Percentiles rank a stretch among this genome's conserved stretches.
Evolutionary conservation across 2,888 invertebrate species (phyloP).

Genomic region (Zootermopsis nevadensis): DNA sequence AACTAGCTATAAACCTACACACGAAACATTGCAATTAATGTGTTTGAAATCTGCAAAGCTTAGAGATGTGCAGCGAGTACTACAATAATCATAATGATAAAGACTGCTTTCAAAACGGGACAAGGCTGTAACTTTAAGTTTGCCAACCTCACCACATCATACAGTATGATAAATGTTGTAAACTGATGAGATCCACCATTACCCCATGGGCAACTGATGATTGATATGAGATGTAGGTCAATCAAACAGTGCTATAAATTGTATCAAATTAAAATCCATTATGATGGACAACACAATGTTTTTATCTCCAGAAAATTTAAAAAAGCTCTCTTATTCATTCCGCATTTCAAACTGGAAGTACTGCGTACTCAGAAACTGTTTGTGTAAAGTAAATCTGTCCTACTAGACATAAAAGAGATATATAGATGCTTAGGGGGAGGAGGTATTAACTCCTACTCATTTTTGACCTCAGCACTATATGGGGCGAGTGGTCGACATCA

Average conservation of each 20-base stretch:
- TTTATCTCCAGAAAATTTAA: background rate
- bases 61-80: conserved; percentile 1
- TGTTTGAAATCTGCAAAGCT: conserved; percentile 3
- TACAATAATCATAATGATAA: background rate
- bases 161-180: no score
- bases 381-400: no score
- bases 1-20: conserved; percentile 41
- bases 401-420: no score
- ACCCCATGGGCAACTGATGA: background rate
- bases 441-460: no score
- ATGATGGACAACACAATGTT: background rate
- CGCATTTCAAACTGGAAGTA: conserved; percentile 2
- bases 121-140: background rate
- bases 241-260: background rate
- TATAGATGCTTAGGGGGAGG: no score
- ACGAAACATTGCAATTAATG: conserved; percentile 39
- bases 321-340: background rate
- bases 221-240: background rate
- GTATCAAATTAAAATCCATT: background rate
- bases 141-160: no score
- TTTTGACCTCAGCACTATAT: no score
- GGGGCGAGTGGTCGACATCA: no score
- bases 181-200: background rate
- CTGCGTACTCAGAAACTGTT: background rate
- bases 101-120: background rate